Conservation (phyloP, 2,113 vertebrate species). For the Bubo blakistoni region DNA sequence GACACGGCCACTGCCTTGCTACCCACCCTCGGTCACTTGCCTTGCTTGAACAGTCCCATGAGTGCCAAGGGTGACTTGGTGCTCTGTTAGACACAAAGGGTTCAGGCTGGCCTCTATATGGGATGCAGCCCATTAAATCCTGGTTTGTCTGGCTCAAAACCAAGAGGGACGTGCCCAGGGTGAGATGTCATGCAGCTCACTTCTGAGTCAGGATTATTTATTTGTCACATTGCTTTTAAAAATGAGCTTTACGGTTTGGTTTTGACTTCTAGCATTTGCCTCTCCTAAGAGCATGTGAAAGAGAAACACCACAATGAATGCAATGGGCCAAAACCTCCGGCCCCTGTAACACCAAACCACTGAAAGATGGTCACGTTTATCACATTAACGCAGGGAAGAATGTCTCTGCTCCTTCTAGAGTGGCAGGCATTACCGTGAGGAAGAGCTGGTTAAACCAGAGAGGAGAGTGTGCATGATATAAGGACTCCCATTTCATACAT, state of each 20-base stretch:
- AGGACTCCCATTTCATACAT: not conserved
- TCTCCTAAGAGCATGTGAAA: not conserved
- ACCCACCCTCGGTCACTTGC: not conserved
- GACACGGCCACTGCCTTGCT: accelerated
- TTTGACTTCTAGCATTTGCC: not conserved
- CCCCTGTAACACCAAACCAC: not conserved
- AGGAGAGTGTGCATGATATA: not conserved
- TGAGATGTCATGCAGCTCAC: accelerated
- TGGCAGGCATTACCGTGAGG: not conserved
- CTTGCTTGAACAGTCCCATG: not conserved
- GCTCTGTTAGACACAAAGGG: accelerated
- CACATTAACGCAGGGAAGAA: not conserved
- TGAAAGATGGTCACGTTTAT: not conserved
- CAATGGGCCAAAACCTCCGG: not conserved
- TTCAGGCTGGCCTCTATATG: not conserved
- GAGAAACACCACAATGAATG: not conserved
- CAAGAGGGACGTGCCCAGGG: not conserved
- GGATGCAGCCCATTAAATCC: not conserved
- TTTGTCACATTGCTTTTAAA: not conserved
- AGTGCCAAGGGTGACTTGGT: accelerated
- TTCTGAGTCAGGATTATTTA: not conserved
- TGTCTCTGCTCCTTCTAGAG: not conserved
- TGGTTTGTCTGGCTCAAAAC: not conserved
- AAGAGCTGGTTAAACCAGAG: not conserved
- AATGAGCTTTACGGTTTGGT: not conserved